Evolutionary conservation across 2,113 vertebrate species (phyloP).

Genomic region (Aphelocoma coerulescens): DNA sequence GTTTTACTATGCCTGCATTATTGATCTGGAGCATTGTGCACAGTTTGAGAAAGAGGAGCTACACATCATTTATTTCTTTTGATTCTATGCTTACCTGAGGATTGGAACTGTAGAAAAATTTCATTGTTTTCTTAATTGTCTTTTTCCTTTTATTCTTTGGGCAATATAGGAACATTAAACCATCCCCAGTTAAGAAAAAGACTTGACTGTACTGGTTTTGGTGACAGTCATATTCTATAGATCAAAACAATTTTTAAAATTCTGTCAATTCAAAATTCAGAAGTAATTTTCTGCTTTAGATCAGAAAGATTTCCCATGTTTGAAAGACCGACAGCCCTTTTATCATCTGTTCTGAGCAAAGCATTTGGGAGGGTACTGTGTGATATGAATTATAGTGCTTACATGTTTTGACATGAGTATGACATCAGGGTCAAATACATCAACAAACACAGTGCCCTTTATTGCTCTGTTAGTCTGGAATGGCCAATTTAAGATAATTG

Average conservation of each 20-base stretch:
- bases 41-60: neutral
- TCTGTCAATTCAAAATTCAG: neutral
- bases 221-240: neutral
- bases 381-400: neutral
- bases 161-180: neutral
- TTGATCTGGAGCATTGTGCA: neutral
- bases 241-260: neutral
- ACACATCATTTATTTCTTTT: neutral
- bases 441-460: neutral
- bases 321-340: neutral
- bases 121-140: neutral
- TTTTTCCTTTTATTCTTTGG: neutral
- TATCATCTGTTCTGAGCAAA: neutral
- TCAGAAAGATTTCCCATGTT: neutral
- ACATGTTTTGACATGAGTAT: neutral
- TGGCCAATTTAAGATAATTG: neutral
- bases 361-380: neutral
- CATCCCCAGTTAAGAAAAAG: neutral
- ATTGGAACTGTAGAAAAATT: neutral
- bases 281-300: constrained; percentile 1
- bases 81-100: neutral
- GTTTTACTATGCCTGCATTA: neutral
- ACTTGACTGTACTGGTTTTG: neutral
- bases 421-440: neutral
- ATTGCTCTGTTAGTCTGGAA: constrained; percentile 24